Percentiles rank a stretch among this genome's conserved stretches.
These are phyloP conservation scores for Rhinopomastus cyanomelas DNA, from an alignment of 2,113 vertebrate genomes.

Conservation along the genomic window DNA sequence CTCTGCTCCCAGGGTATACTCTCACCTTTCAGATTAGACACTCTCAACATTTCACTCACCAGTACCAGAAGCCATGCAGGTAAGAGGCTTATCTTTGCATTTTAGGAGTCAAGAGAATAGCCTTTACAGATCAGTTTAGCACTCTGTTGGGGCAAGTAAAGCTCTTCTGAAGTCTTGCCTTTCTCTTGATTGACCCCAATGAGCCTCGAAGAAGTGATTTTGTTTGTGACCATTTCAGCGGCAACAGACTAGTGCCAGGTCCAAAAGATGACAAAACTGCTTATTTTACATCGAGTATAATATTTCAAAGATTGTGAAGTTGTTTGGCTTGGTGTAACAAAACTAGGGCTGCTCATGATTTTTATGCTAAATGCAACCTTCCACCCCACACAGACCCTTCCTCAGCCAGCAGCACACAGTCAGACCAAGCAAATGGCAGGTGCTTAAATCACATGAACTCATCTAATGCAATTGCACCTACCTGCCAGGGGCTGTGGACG, in stretches of 20 bases:
- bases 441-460: background rate
- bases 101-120: background rate
- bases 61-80: background rate
- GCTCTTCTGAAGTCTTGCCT: background rate
- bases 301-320: background rate
- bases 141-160: background rate
- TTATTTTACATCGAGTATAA: background rate
- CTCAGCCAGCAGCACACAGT: background rate
- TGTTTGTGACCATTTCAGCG: background rate
- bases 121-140: background rate
- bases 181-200: background rate
- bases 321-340: background rate
- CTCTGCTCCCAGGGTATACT: fast-evolving
- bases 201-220: background rate
- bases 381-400: background rate
- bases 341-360: background rate
- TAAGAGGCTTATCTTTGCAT: background rate
- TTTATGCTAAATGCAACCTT: background rate
- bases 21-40: background rate
- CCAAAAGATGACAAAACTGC: background rate
- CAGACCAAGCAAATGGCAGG: background rate
- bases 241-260: background rate
- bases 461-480: background rate
- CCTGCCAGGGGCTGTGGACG: background rate
- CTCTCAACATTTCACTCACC: background rate